A percentile compares a stretch with the other conserved stretches of the same genome.
phyloP scores from a whole-genome alignment of 2,888 invertebrate species.

The Endomychus coccineus region DNA sequence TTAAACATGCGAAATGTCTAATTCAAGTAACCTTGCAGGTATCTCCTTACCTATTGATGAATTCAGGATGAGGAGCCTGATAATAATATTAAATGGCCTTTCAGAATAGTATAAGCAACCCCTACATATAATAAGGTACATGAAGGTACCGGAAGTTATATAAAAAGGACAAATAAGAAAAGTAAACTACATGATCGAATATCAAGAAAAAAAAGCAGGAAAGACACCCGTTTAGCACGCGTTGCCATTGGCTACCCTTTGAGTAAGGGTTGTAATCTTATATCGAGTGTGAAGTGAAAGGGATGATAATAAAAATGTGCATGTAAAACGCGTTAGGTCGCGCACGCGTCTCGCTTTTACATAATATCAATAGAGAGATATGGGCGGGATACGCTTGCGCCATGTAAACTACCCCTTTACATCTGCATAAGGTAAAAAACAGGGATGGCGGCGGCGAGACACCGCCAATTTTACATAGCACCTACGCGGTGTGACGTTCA shows the following conservation, averaged over 20 bases:
- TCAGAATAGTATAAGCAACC: constrained; percentile 11
- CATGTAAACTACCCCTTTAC: constrained; percentile 38
- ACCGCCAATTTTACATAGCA: too few relatives aligned
- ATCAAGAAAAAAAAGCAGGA: constrained; percentile 29
- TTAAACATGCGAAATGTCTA: too few relatives aligned
- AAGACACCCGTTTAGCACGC: constrained; percentile 31
- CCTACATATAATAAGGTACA: constrained; percentile 16
- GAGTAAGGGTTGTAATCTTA: constrained; percentile 41
- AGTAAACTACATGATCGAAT: constrained; percentile 32
- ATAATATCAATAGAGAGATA: constrained; percentile 45
- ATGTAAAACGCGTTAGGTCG: constrained; percentile 42
- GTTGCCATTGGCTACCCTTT: constrained; percentile 41
- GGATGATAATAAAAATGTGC: constrained; percentile 41
- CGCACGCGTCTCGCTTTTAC: constrained; percentile 42
- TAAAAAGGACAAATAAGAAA: constrained; percentile 34
- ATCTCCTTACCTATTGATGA: too few relatives aligned
- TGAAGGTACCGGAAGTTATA: constrained; percentile 26
- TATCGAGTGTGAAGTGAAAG: constrained; percentile 34
- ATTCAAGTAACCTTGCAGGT: too few relatives aligned
- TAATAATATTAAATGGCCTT: constrained; percentile 13
- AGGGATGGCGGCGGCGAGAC: constrained; percentile 29
- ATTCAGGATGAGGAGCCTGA: too few relatives aligned
- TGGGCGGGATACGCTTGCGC: constrained; percentile 42
- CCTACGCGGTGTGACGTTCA: too few relatives aligned
- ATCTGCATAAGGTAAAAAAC: constrained; percentile 40